Evolutionary conservation across 2,113 vertebrate species (phyloP).

Genomic region (Thryonomys swinderianus): DNA sequence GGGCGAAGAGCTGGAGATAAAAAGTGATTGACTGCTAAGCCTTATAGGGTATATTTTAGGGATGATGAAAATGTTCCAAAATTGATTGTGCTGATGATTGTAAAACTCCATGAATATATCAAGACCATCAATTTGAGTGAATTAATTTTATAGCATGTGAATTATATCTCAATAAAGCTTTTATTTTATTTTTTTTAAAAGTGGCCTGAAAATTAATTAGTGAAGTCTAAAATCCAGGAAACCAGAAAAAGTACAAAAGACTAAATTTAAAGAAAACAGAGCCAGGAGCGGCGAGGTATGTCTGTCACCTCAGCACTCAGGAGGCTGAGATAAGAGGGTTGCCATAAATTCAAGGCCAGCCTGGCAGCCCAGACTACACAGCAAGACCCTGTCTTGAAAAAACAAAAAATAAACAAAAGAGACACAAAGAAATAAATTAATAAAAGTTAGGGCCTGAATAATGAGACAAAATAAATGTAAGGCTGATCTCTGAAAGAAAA

Average conservation of each 20-base stretch:
- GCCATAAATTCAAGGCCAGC: not conserved
- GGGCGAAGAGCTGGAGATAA: not conserved
- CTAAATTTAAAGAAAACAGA: not conserved
- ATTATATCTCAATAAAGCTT: not conserved
- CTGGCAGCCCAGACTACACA: no score
- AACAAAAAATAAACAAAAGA: no score
- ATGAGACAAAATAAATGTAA: not conserved
- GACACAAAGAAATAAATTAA: not conserved
- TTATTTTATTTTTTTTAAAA: not conserved
- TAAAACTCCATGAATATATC: not conserved
- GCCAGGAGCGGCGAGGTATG: not conserved
- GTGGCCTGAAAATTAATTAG: not conserved
- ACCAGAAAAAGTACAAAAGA: not conserved
- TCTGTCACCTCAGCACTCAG: not conserved
- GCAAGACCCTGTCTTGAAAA: no score
- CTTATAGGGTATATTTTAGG: not conserved
- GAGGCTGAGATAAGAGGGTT: not conserved
- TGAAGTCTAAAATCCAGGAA: not conserved
- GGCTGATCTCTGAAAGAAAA: slow-evolving; percentile 12
- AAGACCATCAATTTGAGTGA: not conserved
- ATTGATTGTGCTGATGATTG: not conserved
- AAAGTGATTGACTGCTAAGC: not conserved
- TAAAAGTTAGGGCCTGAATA: not conserved
- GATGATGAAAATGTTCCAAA: not conserved
- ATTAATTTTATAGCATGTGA: not conserved